These are phyloP conservation scores for Aldabrachelys gigantea DNA, from an alignment of 2,113 vertebrate genomes.

Conservation along the genomic window DNA sequence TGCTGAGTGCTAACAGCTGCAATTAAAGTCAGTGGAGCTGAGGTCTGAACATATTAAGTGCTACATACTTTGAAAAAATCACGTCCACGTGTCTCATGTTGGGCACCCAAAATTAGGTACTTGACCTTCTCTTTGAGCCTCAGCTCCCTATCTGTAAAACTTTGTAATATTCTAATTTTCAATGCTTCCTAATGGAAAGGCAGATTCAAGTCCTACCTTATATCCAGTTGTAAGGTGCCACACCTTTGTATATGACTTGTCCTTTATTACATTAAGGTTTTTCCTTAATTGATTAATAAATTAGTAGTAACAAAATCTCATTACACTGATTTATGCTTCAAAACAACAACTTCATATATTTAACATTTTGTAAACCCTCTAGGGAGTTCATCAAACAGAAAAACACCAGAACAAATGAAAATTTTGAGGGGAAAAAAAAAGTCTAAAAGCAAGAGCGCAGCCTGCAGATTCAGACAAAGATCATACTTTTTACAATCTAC, in stretches of 20 bases:
- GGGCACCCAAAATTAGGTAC: not conserved
- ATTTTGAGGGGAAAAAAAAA: not conserved
- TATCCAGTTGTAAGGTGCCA: not conserved
- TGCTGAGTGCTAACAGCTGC: not conserved
- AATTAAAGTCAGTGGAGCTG: not conserved
- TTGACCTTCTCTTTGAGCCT: not conserved
- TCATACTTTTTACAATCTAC: not conserved
- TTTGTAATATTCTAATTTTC: not conserved
- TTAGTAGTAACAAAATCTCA: not conserved
- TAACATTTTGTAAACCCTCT: not conserved
- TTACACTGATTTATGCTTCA: not conserved
- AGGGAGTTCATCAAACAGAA: not conserved
- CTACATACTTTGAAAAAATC: not conserved
- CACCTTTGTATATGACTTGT: not conserved
- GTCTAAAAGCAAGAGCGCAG: not conserved
- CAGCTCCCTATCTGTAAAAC: not conserved
- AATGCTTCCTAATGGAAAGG: not conserved
- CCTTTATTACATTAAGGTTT: not conserved
- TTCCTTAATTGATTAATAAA: not conserved
- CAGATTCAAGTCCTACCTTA: not conserved
- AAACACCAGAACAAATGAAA: not conserved
- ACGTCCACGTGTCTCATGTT: not conserved
- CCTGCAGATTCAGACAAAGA: not conserved
- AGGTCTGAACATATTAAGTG: not conserved
- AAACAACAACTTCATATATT: not conserved